These are phyloP conservation scores for Botrylloides violaceus DNA, from an alignment of 23 tunicate species.

Conservation along the genomic window DNA sequence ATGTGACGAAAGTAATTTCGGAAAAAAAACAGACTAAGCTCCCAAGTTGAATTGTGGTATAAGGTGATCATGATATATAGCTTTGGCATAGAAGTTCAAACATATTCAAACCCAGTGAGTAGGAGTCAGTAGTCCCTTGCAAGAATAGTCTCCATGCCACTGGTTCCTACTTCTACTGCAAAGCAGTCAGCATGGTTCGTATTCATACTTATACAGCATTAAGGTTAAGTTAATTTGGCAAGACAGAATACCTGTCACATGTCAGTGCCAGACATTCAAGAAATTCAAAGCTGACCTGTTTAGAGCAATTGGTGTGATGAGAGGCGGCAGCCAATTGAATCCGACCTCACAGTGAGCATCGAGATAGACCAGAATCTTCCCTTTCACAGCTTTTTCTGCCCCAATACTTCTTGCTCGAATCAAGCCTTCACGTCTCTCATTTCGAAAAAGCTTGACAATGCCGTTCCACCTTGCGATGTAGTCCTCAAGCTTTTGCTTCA, in stretches of 20 bases:
- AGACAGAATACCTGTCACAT: too few relatives aligned
- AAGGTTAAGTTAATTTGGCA: too few relatives aligned
- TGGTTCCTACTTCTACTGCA: too few relatives aligned
- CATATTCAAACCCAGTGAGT: too few relatives aligned
- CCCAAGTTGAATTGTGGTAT: not conserved
- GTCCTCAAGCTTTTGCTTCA: conserved; percentile 54
- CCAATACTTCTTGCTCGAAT: conserved; percentile 95
- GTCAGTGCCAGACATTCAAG: too few relatives aligned
- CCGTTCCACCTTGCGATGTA: conserved; percentile 80
- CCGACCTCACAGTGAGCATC: conserved; percentile 99
- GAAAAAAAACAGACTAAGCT: not conserved
- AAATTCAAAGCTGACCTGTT: conserved; percentile 76
- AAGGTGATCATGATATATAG: too few relatives aligned
- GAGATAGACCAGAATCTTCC: conserved; percentile 62
- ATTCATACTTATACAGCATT: too few relatives aligned
- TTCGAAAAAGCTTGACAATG: conserved; percentile 72
- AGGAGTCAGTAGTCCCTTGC: too few relatives aligned
- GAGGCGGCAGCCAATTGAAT: conserved; percentile 95
- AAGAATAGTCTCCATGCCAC: too few relatives aligned
- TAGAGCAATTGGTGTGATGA: conserved; percentile 75
- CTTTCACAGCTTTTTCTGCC: conserved; percentile 61
- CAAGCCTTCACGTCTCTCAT: conserved; percentile 84
- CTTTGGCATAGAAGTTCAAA: too few relatives aligned
- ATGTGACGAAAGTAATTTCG: not conserved
- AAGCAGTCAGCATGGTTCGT: too few relatives aligned